These are phyloP conservation scores for Lordiphosa clarofinis DNA, from an alignment of 1,140 invertebrate genomes.

Conservation along the genomic window DNA sequence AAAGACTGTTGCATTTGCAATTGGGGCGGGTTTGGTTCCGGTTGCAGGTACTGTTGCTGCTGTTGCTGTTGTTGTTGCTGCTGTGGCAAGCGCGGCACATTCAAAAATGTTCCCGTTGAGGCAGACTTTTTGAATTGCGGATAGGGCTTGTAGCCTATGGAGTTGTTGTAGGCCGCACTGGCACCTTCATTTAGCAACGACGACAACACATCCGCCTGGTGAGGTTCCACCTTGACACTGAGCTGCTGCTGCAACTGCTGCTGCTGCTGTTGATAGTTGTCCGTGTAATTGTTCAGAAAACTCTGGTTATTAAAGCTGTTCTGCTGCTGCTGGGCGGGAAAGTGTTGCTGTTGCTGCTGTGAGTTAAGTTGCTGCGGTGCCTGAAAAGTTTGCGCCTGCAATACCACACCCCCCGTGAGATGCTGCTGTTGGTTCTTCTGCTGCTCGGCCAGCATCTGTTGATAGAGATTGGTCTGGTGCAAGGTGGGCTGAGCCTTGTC, in stretches of 20 bases:
- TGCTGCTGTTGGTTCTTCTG: conserved; percentile 64
- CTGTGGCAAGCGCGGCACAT: conserved; percentile 51
- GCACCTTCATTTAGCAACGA: conserved; percentile 40
- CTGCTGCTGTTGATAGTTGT: conserved; percentile 55
- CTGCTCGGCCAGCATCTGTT: conserved; percentile 77
- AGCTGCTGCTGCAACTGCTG: conserved; percentile 53
- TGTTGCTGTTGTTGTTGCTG: conserved; percentile 54
- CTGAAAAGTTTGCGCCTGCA: conserved; percentile 49
- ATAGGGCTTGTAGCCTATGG: conserved; percentile 76
- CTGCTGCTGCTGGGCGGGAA: conserved; percentile 52
- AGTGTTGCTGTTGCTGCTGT: conserved; percentile 43
- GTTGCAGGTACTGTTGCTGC: conserved; percentile 50
- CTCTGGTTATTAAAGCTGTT: conserved; percentile 45
- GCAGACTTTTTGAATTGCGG: conserved; percentile 74
- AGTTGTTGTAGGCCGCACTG: conserved; percentile 42
- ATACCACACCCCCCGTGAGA: conserved; percentile 33
- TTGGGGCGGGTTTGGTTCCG: conserved; percentile 40
- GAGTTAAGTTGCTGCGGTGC: conserved; percentile 42
- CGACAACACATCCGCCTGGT: conserved; percentile 53
- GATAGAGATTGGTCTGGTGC: conserved; percentile 76
- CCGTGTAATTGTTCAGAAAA: conserved; percentile 47
- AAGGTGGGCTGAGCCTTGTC: conserved; percentile 78
- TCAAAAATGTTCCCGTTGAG: conserved; percentile 70
- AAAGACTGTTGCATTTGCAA: conserved; percentile 66
- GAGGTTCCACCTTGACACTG: conserved; percentile 63